Conservation (phyloP, 2,113 vertebrate genomes). For the Alethe castanea region DNA sequence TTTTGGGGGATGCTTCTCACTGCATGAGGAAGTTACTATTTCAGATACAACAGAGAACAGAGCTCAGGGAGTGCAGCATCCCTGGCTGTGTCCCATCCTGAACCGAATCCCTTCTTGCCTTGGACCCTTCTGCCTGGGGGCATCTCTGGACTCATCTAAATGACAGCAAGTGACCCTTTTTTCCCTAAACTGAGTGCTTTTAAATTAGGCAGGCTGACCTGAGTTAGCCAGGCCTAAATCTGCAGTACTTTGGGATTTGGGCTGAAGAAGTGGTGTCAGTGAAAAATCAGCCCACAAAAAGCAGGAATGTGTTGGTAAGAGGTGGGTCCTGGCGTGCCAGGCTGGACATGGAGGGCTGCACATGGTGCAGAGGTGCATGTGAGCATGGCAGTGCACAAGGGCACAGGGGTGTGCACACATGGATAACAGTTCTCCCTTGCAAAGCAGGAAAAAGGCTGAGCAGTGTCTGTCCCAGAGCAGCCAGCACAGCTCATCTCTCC, state of each 20-base stretch:
- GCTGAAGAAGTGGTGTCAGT: neutral
- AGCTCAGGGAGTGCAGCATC: neutral
- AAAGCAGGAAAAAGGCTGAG: neutral
- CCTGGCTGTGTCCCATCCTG: neutral
- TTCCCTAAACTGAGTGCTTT: neutral
- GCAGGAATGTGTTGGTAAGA: neutral
- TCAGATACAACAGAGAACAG: neutral
- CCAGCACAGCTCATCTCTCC: neutral
- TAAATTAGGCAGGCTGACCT: neutral
- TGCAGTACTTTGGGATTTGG: neutral
- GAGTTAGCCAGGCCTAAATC: neutral
- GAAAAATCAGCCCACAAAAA: neutral
- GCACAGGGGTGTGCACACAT: accelerated
- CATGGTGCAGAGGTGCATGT: no score
- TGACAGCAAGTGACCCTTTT: neutral
- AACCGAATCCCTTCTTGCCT: accelerated
- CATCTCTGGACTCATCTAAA: neutral
- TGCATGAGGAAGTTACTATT: neutral
- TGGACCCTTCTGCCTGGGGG: neutral
- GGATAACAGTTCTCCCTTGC: neutral
- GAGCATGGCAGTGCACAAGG: neutral
- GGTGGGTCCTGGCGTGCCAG: accelerated
- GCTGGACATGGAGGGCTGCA: neutral
- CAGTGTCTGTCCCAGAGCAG: neutral
- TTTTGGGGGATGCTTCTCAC: neutral